Conservation (phyloP, 2,797 vertebrate genomes). For the Tiaroga cobitis region DNA sequence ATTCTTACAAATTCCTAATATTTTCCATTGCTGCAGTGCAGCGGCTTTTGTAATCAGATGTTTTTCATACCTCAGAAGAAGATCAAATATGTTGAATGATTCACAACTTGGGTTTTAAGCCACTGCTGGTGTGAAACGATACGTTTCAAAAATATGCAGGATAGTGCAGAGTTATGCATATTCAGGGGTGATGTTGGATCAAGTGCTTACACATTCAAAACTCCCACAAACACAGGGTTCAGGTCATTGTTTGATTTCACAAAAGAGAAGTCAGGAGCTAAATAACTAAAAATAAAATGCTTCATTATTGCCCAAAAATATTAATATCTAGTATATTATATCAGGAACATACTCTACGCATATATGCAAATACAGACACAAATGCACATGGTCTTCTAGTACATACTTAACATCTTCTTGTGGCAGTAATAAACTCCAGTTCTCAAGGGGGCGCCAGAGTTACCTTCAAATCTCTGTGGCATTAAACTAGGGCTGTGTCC, state of each 20-base stretch:
- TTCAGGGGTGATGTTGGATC: background rate
- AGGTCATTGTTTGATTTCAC: background rate
- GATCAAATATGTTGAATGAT: conserved; percentile 2
- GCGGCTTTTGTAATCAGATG: background rate
- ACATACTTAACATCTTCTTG: background rate
- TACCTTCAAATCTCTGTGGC: background rate
- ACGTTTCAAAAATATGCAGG: background rate
- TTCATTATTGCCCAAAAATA: background rate
- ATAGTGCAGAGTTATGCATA: background rate
- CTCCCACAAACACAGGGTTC: conserved; percentile 1
- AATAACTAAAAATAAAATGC: background rate
- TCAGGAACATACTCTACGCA: background rate
- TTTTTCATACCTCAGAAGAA: background rate
- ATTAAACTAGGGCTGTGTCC: background rate
- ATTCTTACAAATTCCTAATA: conserved; percentile 8
- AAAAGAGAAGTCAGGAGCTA: background rate
- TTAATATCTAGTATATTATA: background rate
- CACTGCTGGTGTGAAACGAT: background rate
- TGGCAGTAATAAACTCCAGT: background rate
- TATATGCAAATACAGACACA: background rate
- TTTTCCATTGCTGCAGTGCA: background rate
- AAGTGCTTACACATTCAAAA: background rate
- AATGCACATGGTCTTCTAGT: background rate
- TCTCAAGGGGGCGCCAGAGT: background rate
- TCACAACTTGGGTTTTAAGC: background rate